phyloP scores from a whole-genome alignment of 1,140 invertebrate species.

The Ruditapes philippinarum region DNA sequence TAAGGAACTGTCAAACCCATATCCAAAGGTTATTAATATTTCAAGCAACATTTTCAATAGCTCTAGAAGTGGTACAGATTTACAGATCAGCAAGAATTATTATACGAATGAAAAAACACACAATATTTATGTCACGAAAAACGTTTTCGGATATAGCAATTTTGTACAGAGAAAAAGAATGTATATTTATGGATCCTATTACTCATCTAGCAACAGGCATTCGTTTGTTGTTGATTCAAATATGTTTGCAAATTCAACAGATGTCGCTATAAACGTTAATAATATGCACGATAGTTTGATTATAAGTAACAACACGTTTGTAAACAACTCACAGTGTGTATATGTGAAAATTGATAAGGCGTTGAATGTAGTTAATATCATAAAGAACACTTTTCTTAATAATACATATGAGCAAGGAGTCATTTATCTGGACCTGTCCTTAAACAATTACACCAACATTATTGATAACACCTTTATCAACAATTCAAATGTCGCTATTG shows the following conservation, averaged over 20 bases:
- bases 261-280: not conserved
- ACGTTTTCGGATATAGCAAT: not conserved
- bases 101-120: not conserved
- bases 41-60: constrained; percentile 14
- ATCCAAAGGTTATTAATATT: not conserved
- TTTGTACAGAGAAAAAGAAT: not conserved
- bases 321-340: not conserved
- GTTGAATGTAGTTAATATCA: not conserved
- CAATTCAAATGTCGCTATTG: not conserved
- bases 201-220: not conserved
- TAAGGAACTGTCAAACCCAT: not conserved
- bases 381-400: not conserved
- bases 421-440: not conserved
- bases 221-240: not conserved
- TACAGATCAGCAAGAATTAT: not conserved
- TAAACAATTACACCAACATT: not conserved
- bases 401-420: not conserved
- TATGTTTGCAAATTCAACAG: not conserved
- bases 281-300: not conserved
- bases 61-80: not conserved
- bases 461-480: not conserved
- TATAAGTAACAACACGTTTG: constrained; percentile 1
- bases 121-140: not conserved
- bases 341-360: not conserved
- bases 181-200: not conserved